Conservation (phyloP, 2,888 invertebrate species). For the Lasioglossum marginatum region DNA sequence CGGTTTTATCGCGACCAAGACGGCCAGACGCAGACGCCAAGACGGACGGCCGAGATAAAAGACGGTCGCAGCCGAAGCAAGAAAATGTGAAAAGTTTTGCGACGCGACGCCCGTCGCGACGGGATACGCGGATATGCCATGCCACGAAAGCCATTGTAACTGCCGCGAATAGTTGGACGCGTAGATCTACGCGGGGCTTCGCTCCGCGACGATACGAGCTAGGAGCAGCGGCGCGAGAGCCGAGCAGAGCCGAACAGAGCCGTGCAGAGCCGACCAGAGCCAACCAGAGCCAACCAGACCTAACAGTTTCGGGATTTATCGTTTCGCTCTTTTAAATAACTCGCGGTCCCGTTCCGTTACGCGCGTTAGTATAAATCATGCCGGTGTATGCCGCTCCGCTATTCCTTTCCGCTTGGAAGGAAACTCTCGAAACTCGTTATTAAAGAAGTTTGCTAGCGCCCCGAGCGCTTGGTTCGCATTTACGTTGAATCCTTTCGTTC, state of each 20-base stretch:
- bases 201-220: not conserved
- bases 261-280: not conserved
- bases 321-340: slow-evolving; percentile 51
- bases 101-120: not conserved
- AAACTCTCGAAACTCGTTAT: slow-evolving; percentile 8
- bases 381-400: not conserved
- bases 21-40: not conserved
- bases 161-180: slow-evolving; percentile 22
- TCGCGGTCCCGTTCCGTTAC: slow-evolving; percentile 3
- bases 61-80: not conserved
- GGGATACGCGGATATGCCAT: slow-evolving; percentile 1
- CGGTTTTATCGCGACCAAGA: not conserved
- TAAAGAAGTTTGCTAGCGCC: not conserved
- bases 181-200: slow-evolving; percentile 21
- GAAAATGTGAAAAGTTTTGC: slow-evolving; percentile 70
- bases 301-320: slow-evolving; percentile 43
- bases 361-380: slow-evolving; percentile 20
- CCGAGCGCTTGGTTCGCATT: not conserved
- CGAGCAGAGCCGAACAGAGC: not conserved
- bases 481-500: not conserved
- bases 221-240: not conserved
- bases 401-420: slow-evolving; percentile 2
- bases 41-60: slow-evolving; percentile 61
- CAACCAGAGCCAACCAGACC: not conserved
- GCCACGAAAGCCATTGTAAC: slow-evolving; percentile 24